phyloP scores from a whole-genome alignment of 2,888 invertebrate genomes.

The Vanessa cardui region DNA sequence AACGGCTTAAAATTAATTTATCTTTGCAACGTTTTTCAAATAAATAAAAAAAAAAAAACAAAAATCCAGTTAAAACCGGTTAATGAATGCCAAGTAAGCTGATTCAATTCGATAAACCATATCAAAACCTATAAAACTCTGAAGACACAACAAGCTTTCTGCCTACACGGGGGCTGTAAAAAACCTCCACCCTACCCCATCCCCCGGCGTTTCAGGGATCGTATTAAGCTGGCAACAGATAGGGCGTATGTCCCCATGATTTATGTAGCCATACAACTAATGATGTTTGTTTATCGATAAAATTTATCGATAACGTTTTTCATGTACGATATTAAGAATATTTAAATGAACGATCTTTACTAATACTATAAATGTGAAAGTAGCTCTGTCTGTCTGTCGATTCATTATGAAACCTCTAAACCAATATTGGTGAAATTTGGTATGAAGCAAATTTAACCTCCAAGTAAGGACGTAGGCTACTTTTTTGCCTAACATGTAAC shows the following conservation, averaged over 20 bases:
- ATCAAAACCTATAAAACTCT: conserved; percentile 45
- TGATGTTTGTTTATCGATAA: conserved; percentile 49
- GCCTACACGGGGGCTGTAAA: conserved; percentile 48
- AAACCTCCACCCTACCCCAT: conserved; percentile 41
- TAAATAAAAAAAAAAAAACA: no score
- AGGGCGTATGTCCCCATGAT: conserved; percentile 80
- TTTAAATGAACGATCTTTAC: no score
- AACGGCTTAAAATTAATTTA: no score
- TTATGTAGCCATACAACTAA: conserved; percentile 68
- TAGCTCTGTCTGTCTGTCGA: no score
- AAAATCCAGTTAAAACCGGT: neutral
- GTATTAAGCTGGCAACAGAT: conserved; percentile 81
- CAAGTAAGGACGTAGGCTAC: no score
- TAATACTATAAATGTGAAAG: no score
- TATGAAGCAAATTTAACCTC: no score
- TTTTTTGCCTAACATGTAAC: no score
- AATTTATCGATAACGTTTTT: conserved; percentile 37
- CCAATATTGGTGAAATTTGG: no score
- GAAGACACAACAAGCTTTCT: conserved; percentile 41
- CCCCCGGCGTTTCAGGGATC: conserved; percentile 63
- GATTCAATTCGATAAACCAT: conserved; percentile 34
- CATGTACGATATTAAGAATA: no score
- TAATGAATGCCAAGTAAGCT: conserved; percentile 26
- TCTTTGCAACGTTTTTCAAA: no score
- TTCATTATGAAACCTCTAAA: no score